Evolutionary conservation across 2,888 invertebrate species (phyloP).

Genomic region (Ephialtes manifestator): DNA sequence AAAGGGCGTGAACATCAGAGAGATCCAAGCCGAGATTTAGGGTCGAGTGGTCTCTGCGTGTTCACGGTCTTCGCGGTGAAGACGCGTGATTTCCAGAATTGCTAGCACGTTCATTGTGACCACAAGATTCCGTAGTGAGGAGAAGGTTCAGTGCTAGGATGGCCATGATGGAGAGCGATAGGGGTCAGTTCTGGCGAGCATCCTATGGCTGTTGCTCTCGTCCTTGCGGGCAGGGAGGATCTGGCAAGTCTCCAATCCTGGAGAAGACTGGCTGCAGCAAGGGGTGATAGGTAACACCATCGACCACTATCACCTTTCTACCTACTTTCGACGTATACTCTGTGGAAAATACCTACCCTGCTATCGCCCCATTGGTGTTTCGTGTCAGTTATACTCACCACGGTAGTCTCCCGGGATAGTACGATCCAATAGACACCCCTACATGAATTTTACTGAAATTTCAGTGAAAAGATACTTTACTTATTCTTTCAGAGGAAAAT

Average conservation of each 20-base stretch:
- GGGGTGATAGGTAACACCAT: neutral
- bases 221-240: constrained; percentile 10
- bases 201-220: constrained; percentile 13
- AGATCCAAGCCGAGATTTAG: constrained; percentile 20
- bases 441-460: constrained; percentile 22
- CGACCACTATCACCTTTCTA: neutral
- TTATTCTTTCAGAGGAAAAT: neutral
- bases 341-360: constrained; percentile 78
- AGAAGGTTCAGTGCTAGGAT: constrained; percentile 50
- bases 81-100: constrained; percentile 53
- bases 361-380: constrained; percentile 23
- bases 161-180: constrained; percentile 16
- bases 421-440: constrained; percentile 40
- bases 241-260: constrained; percentile 79
- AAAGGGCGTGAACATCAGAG: constrained; percentile 26
- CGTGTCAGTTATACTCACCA: neutral
- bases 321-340: constrained; percentile 69
- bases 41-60: neutral
- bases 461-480: neutral
- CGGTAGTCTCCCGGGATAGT: constrained; percentile 25
- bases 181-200: constrained; percentile 32
- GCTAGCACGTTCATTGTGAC: constrained; percentile 49
- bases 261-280: constrained; percentile 26
- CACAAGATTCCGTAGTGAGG: constrained; percentile 36
- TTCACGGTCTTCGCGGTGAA: constrained; percentile 8